Conservation (phyloP, 2,113 vertebrate species). For the Oreotrochilus melanogaster region DNA sequence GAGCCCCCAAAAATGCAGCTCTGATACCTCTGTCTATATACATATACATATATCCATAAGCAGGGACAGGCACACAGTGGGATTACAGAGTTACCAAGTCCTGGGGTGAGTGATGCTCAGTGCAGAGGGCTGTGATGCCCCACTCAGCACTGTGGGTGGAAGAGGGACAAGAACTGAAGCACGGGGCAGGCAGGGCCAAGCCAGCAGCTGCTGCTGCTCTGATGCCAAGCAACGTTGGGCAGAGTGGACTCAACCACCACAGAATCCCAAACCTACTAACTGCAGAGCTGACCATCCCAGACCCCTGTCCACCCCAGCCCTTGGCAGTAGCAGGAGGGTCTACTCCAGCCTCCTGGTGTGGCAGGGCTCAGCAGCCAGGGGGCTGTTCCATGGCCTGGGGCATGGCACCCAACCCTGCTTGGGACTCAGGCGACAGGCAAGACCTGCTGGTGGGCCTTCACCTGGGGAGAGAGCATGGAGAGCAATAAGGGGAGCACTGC, state of each 20-base stretch:
- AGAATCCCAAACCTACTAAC: not conserved
- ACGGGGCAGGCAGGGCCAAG: constrained; percentile 42
- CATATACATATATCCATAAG: constrained; percentile 32
- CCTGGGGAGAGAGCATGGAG: constrained; percentile 52
- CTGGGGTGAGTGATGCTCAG: not conserved
- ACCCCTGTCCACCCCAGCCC: not conserved
- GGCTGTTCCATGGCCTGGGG: accelerated
- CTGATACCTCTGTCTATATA: not conserved
- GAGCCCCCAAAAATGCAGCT: not conserved
- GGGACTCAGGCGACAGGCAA: constrained; percentile 72
- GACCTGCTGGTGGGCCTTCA: constrained; percentile 71
- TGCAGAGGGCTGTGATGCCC: accelerated
- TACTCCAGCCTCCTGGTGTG: accelerated
- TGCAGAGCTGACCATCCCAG: not conserved
- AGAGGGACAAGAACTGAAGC: not conserved
- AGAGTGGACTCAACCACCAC: not conserved
- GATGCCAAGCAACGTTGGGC: not conserved
- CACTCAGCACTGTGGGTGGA: not conserved
- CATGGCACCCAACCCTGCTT: not conserved
- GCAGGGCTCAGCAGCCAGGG: accelerated
- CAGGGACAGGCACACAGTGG: not conserved
- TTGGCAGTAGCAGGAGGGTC: not conserved
- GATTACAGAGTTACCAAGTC: not conserved
- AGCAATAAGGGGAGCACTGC: not conserved
- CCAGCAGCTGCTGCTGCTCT: not conserved